These are phyloP conservation scores for Thereva nobilitata DNA, from an alignment of 2,888 invertebrate species.

Conservation along the genomic window DNA sequence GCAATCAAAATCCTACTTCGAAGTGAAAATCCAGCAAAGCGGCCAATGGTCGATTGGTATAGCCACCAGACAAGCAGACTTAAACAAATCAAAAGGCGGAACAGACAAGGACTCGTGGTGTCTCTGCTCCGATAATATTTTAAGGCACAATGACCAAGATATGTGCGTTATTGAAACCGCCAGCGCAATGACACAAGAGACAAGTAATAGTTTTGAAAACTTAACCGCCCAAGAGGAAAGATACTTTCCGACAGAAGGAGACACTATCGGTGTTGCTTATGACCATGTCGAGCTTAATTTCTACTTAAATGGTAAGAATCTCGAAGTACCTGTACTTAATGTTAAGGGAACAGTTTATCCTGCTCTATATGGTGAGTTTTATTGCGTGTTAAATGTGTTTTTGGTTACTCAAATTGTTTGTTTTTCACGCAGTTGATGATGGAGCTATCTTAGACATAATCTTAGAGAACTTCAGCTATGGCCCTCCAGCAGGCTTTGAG, in stretches of 20 bases:
- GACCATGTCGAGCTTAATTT: constrained; percentile 96
- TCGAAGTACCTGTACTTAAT: constrained; percentile 83
- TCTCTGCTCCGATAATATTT: constrained; percentile 84
- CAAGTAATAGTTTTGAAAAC: neutral
- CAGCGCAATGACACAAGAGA: neutral
- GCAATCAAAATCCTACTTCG: constrained; percentile 98
- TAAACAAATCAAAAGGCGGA: constrained; percentile 86
- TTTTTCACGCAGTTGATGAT: constrained; percentile 81
- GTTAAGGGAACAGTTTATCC: constrained; percentile 91
- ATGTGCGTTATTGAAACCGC: constrained; percentile 50
- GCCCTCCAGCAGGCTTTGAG: constrained; percentile 86
- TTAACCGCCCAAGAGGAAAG: constrained; percentile 48
- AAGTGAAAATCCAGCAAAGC: constrained; percentile 95
- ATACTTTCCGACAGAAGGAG: constrained; percentile 84
- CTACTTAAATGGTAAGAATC: constrained; percentile 86
- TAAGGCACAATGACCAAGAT: constrained; percentile 82
- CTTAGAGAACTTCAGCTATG: constrained; percentile 84
- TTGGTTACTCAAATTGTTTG: constrained; percentile 12
- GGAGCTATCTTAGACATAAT: constrained; percentile 96
- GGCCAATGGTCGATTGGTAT: constrained; percentile 96
- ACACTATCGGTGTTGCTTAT: constrained; percentile 90
- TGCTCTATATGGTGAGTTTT: constrained; percentile 81
- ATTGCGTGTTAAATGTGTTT: neutral
- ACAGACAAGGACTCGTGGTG: constrained; percentile 92
- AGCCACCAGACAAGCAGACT: constrained; percentile 83